Evolutionary conservation across 1,140 invertebrate genomes (phyloP).

Genomic region (Lepidurus couesii): DNA sequence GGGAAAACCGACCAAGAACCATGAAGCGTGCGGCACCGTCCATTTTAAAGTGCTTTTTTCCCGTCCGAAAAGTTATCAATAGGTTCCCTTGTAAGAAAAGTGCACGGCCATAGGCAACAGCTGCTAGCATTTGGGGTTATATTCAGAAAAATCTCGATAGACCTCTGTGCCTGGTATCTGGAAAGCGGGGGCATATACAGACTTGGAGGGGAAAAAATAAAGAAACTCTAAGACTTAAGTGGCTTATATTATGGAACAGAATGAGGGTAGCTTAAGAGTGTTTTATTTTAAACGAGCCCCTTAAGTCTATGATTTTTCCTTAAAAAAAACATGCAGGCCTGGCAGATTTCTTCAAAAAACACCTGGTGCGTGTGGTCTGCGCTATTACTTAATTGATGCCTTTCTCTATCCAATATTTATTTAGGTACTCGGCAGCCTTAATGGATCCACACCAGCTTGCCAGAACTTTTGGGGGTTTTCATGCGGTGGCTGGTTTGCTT

Average conservation of each 20-base stretch:
- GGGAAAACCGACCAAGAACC: not conserved
- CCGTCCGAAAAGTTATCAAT: slow-evolving; percentile 7
- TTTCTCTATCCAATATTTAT: slow-evolving; percentile 29
- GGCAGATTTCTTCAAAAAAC: too few relatives aligned
- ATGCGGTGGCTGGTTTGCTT: slow-evolving; percentile 52
- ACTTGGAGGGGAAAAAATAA: too few relatives aligned
- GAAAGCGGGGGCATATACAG: too few relatives aligned
- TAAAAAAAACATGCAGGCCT: too few relatives aligned
- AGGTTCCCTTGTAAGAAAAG: not conserved
- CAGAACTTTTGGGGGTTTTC: slow-evolving; percentile 54
- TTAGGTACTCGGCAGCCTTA: slow-evolving; percentile 49
- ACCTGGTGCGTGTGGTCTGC: too few relatives aligned
- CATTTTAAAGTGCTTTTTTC: slow-evolving; percentile 2
- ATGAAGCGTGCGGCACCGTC: not conserved
- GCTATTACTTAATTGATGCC: not conserved
- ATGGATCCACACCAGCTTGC: slow-evolving; percentile 50
- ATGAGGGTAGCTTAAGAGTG: too few relatives aligned
- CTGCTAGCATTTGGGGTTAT: not conserved
- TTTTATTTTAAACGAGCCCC: too few relatives aligned
- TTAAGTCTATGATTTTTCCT: too few relatives aligned
- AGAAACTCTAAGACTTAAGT: too few relatives aligned
- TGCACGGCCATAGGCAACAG: not conserved
- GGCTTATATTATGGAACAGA: too few relatives aligned
- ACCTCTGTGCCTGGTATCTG: not conserved
- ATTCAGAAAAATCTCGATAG: not conserved